A percentile compares a stretch with the other conserved stretches of the same genome.
Evolutionary conservation across 2,888 invertebrate species (phyloP).

Genomic region (Hypolimnas misippus): DNA sequence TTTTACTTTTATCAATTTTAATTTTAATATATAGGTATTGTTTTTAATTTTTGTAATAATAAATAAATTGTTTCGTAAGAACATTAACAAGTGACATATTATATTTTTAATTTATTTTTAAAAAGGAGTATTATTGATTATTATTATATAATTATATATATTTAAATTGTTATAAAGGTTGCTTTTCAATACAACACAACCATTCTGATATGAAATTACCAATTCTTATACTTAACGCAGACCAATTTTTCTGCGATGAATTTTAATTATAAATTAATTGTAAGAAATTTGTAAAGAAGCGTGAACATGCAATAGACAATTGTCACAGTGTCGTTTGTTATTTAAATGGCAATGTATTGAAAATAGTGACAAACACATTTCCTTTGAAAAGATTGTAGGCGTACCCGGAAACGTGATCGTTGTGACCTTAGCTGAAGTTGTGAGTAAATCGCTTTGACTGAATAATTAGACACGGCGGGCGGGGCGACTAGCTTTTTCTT

Average conservation of each 20-base stretch:
- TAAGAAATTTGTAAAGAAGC: background rate
- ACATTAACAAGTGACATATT: no score
- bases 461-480: constrained; percentile 22
- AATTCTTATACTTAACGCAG: no score
- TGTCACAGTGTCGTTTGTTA: background rate
- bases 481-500: background rate
- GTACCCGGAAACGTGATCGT: background rate
- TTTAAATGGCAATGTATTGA: constrained; percentile 14
- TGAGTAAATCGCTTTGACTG: constrained; percentile 14
- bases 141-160: no score
- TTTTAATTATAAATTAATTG: constrained; percentile 1
- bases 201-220: no score
- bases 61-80: no score
- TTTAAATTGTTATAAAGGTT: no score
- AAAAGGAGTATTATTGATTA: no score
- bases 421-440: constrained; percentile 17
- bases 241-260: background rate
- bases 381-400: constrained; percentile 16
- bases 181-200: no score
- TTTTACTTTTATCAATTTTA: no score
- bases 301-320: background rate
- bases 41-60: no score
- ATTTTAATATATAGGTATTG: no score
- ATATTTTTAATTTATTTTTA: no score
- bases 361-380: constrained; percentile 16